Evolutionary conservation across 2,113 vertebrate species (phyloP).

Genomic region (Zapus hudsonius): DNA sequence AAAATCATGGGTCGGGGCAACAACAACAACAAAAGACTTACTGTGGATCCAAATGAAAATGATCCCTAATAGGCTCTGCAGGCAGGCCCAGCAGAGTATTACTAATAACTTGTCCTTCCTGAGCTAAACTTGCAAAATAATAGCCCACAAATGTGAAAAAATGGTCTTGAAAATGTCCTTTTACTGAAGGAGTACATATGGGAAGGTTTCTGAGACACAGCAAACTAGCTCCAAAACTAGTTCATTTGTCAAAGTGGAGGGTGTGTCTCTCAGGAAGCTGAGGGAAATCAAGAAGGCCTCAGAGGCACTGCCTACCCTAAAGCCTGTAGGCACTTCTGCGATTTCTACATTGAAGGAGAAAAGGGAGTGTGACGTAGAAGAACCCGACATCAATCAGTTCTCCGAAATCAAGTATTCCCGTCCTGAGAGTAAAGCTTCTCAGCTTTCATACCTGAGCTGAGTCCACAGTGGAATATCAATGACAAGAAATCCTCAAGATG

Average conservation of each 20-base stretch:
- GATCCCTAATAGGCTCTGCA: not conserved
- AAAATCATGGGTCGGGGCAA: conserved; percentile 33
- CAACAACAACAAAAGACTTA: conserved; percentile 35
- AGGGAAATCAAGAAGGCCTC: no score
- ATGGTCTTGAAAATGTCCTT: not conserved
- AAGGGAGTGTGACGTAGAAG: not conserved
- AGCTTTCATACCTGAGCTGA: not conserved
- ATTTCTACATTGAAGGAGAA: not conserved
- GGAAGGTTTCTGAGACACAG: not conserved
- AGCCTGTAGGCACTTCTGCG: accelerated
- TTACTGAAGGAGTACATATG: not conserved
- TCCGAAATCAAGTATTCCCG: not conserved
- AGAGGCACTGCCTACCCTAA: no score
- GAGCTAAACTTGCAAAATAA: conserved; percentile 28
- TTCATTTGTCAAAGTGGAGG: not conserved
- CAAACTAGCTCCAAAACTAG: not conserved
- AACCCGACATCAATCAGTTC: not conserved
- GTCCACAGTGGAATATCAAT: not conserved
- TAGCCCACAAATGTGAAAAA: conserved; percentile 1
- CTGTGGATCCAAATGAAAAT: conserved; percentile 17
- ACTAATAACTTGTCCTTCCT: conserved; percentile 51
- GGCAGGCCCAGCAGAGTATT: conserved; percentile 42
- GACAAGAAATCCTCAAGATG: not conserved
- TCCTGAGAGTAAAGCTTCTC: not conserved
- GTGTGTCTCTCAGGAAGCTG: not conserved